phyloP scores from a whole-genome alignment of 2,888 invertebrate species.

The Keiferia lycopersicella region DNA sequence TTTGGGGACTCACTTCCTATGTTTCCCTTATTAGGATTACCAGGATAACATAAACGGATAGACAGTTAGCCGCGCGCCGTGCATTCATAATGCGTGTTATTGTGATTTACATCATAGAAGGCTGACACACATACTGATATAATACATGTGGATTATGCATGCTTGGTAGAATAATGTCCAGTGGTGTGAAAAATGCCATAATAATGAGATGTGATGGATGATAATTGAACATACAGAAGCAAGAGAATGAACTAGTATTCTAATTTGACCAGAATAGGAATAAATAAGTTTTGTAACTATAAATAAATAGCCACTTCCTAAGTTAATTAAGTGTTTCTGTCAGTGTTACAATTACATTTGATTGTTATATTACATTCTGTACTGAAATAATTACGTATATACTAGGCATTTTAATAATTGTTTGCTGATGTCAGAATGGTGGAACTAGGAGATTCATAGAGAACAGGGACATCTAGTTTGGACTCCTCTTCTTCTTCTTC shows the following conservation, averaged over 20 bases:
- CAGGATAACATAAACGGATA: conserved; percentile 55
- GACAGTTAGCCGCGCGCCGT: conserved; percentile 65
- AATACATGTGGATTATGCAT: conserved; percentile 16
- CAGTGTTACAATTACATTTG: no score
- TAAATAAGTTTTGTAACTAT: not conserved
- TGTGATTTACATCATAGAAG: conserved; percentile 55
- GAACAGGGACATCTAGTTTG: no score
- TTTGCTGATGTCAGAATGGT: no score
- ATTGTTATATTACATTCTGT: no score
- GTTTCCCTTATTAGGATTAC: conserved; percentile 41
- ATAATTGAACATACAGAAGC: not conserved
- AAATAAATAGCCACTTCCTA: no score
- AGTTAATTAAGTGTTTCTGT: no score
- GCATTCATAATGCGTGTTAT: conserved; percentile 67
- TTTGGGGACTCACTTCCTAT: conserved; percentile 54
- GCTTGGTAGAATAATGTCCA: conserved; percentile 4
- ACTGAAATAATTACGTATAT: no score
- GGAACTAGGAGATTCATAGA: no score
- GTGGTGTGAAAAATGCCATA: conserved; percentile 12
- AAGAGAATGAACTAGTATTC: not conserved
- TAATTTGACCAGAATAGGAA: not conserved
- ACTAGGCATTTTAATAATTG: no score
- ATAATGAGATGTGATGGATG: not conserved
- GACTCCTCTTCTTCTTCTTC: no score
- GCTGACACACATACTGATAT: conserved; percentile 24